Evolutionary conservation across 1,140 invertebrate genomes (phyloP), one percentile per base, ranked within the genome.

Genomic region (Lanistes nyassanus): DNA sequence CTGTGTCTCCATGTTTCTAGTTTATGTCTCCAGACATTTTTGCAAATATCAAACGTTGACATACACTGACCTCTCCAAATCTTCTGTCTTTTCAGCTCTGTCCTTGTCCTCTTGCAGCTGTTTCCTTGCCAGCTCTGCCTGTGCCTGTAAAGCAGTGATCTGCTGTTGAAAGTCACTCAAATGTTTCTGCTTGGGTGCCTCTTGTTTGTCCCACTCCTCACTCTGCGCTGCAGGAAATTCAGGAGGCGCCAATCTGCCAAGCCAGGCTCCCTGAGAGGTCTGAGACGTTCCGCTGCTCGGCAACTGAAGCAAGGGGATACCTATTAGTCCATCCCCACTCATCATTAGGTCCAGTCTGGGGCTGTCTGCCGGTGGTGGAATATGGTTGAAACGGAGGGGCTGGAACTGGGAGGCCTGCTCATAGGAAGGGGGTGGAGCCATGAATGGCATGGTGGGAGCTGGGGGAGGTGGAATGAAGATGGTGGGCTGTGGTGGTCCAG

Each of bases 81-180:
- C 34, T 62, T 31, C 47, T 60, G 34, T 9, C n/a, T 58, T 37
- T 29, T 68, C 74, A 26, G 16, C 11, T 11, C 56, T n/a, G 77
- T 73, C 19, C 0, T 6, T 36, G 62, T 42, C 65, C 42, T 26
- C 36, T 23, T 81, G 79, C 56, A 82, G 79, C 29, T 62, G 75
- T 23, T 79, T 74, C 64, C 75, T 76, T 9, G 80, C 76, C 47
- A 74, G 29, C 55, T 79, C 76, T 56, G 76, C 76, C 16, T 77
- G 58, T 55, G 75, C 34, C 56, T 77, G 56, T 21, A 77, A 16
- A 11, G 34, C 70, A 39, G 70, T 55, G 34, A 74, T 23, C 26
- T 82, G 73, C 74, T 80, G 67, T 34, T 82, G 79, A 65, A 83
- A 86, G 9, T 83, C 82, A 42, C 53, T n/a, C 11, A 81, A 66